Evolutionary conservation across 2,797 vertebrate species (phyloP).

Genomic region (Cryptoprocta ferox): DNA sequence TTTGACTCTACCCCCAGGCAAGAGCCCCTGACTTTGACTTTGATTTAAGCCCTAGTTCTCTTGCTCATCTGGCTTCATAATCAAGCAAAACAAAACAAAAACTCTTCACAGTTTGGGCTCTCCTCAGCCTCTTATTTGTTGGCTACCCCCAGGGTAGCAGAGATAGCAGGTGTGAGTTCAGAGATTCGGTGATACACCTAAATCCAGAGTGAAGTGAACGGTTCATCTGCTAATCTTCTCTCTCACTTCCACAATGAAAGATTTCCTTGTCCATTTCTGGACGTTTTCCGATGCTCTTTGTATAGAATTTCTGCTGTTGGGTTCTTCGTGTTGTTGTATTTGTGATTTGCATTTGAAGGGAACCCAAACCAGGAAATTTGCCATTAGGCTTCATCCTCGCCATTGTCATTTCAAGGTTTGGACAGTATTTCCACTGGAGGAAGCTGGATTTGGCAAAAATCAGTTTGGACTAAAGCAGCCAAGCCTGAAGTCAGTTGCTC

Average conservation of each 20-base stretch:
- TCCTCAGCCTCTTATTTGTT: neutral
- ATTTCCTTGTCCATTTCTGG: neutral
- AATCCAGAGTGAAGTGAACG: neutral
- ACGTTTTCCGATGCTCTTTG: neutral
- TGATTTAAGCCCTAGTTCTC: slow-evolving; percentile 6
- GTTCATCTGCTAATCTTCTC: neutral
- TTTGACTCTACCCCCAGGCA: neutral
- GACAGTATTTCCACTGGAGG: neutral
- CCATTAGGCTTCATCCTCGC: neutral
- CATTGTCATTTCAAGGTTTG: slow-evolving; percentile 26
- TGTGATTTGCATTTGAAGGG: neutral
- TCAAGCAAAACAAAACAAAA: slow-evolving; percentile 25
- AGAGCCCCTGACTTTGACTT: neutral
- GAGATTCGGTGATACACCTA: neutral
- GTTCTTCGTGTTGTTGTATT: neutral
- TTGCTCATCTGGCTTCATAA: neutral
- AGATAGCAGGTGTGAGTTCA: neutral
- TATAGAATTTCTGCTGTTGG: neutral
- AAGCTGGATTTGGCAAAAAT: slow-evolving; percentile 12
- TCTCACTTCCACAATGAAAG: neutral
- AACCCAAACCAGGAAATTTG: neutral
- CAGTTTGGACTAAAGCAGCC: neutral
- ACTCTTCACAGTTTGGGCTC: neutral
- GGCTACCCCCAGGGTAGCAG: slow-evolving; percentile 6
- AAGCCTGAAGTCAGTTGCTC: neutral